Percentiles rank a stretch among this genome's conserved stretches.
These are phyloP conservation scores for Noturus placidus DNA, from an alignment of 2,113 vertebrate genomes.

Conservation along the genomic window DNA sequence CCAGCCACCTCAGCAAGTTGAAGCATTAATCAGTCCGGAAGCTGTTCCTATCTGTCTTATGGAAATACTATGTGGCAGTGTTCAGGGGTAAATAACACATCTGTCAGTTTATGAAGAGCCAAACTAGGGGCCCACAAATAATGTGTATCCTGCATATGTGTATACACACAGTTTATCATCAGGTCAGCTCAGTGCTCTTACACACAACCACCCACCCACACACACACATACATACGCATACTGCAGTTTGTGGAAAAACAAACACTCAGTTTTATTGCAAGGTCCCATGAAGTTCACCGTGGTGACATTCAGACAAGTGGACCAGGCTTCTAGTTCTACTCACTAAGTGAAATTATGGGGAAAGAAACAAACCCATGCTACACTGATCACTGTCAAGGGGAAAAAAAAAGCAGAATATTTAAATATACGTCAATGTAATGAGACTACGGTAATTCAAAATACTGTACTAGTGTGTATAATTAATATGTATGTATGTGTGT, in stretches of 20 bases:
- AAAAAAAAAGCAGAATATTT: background rate
- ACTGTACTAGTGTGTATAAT: background rate
- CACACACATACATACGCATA: background rate
- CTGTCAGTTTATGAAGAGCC: background rate
- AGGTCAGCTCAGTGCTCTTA: background rate
- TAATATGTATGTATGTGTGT: too few species aligned
- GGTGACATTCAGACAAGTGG: background rate
- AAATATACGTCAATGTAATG: background rate
- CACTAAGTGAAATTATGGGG: background rate
- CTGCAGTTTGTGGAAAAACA: slow-evolving; percentile 46
- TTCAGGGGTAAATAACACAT: background rate
- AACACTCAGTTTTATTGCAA: slow-evolving; percentile 39
- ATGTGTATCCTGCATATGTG: background rate
- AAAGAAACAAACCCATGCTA: background rate
- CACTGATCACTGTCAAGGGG: background rate
- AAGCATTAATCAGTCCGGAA: background rate
- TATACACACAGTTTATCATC: slow-evolving; percentile 3
- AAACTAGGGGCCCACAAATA: background rate
- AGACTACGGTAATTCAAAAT: background rate
- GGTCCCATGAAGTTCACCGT: background rate
- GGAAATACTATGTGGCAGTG: background rate
- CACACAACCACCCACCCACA: slow-evolving; percentile 1
- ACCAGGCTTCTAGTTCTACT: background rate
- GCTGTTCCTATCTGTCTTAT: too few species aligned
- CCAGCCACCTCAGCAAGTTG: background rate